Evolutionary conservation across 2,113 vertebrate species (phyloP), one percentile per base, ranked within the genome.

Genomic region (Hiodon alosoides): DNA sequence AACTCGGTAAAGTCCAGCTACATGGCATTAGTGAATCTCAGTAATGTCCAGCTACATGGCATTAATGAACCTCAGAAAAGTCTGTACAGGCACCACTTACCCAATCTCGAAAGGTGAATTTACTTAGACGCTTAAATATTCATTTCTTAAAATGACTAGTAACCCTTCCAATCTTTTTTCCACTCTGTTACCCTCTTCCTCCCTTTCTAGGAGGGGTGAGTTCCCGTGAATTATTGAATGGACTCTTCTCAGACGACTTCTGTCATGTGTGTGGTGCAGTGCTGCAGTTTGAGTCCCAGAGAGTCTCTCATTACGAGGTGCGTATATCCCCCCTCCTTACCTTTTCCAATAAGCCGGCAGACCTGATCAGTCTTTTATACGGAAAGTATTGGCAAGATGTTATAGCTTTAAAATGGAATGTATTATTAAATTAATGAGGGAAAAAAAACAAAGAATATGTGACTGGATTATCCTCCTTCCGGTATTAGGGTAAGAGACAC

Each of bases 291-390:
- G 89, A 93, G 74, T 92, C 93, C 4, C 92, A 96, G 81, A 90
- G 91, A 74, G 80, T 83, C 57, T 91, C 92, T 65, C 95, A 96
- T 81, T 96, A 95, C 83, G 84, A 95, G 93, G 93, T 94, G 86
- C 59, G 86, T 79, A 31, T 70, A 11, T 14, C 17, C 54, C 73
- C 54, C 54, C n/a, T 14, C 8, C 31, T 47, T 14, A n/a, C 14
- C 3, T 58, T 4, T 3, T 62, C 13, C 68, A 4, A 7, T 3
- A 46, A 31, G 31, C 31, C 31, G 9, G 13, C 50, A 31, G 4
- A 11, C 7, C 7, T 50, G 46, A 6, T 31, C 9, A 46, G 4
- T 14, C 51, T 0, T 16, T 4, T 31, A 4, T 54, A n/a, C 13
- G 16, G 3, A 9, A 11, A 16, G 31, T 64, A 48, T 10, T 31